Percentiles rank a stretch among this genome's conserved stretches.
These are phyloP conservation scores for Acrocephalus scirpaceus DNA, from an alignment of 2,797 vertebrate species.

Conservation along the genomic window DNA sequence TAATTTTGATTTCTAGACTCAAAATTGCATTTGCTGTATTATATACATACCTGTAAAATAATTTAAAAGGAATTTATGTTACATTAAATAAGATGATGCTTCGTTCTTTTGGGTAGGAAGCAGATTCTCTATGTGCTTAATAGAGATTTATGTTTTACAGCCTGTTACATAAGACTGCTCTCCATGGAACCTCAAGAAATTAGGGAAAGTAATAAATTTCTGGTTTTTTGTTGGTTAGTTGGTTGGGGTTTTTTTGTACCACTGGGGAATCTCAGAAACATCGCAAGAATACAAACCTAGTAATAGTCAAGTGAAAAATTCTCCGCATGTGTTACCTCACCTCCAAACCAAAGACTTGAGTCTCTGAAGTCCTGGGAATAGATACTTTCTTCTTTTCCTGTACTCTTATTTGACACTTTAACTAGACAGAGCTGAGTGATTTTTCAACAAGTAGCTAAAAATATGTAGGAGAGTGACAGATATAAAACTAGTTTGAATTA, in stretches of 20 bases:
- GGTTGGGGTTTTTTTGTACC: not conserved
- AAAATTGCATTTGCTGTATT: not conserved
- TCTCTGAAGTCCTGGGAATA: not conserved
- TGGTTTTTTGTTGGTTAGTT: not conserved
- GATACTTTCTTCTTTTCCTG: not conserved
- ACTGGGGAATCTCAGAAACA: not conserved
- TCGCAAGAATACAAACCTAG: not conserved
- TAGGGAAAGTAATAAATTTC: not conserved
- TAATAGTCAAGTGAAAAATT: not conserved
- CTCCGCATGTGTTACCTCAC: not conserved
- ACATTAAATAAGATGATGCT: not conserved
- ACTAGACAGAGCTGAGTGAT: not conserved
- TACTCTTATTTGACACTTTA: not conserved
- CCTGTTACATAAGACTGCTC: not conserved
- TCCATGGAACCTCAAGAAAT: not conserved
- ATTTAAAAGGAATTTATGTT: not conserved
- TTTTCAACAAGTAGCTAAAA: slow-evolving; percentile 35
- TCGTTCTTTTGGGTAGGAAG: not conserved
- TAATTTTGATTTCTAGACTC: not conserved
- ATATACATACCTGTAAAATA: not conserved
- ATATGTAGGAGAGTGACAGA: not conserved
- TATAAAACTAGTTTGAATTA: slow-evolving; percentile 27
- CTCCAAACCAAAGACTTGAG: not conserved
- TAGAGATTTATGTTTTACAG: not conserved
- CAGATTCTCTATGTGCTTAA: not conserved